Conservation (phyloP, 2,113 vertebrate genomes). For the Numida meleagris region DNA sequence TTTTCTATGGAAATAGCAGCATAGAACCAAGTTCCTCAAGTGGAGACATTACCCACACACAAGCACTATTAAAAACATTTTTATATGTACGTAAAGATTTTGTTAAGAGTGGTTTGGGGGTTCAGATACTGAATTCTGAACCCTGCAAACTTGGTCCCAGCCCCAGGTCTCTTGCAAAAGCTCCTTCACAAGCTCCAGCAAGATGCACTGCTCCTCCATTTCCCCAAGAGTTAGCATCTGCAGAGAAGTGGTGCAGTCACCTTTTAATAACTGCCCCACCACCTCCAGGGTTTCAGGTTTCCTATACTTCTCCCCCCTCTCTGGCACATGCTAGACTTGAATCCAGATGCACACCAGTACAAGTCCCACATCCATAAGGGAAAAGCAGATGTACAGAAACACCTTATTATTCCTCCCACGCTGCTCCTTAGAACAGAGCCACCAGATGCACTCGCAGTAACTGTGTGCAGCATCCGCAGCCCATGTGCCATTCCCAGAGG, state of each 20-base stretch:
- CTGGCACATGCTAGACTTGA: not conserved
- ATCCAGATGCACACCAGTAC: not conserved
- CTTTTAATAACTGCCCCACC: not conserved
- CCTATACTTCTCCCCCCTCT: not conserved
- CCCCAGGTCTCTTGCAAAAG: not conserved
- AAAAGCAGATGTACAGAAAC: constrained; percentile 17
- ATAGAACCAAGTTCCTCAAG: not conserved
- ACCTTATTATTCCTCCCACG: not conserved
- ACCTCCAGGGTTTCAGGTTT: not conserved
- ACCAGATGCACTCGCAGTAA: not conserved
- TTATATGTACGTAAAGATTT: not conserved
- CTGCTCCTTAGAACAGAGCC: not conserved
- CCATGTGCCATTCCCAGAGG: not conserved
- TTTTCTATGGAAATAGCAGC: not conserved
- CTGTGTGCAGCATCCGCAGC: not conserved
- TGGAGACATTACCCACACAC: not conserved
- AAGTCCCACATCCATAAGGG: not conserved
- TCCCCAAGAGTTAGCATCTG: not conserved
- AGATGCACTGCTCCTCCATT: not conserved
- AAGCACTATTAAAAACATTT: not conserved
- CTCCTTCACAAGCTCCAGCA: not conserved
- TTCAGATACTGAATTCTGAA: not conserved
- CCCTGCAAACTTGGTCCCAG: not conserved
- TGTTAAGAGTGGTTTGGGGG: not conserved
- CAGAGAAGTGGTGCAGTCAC: not conserved